Conservation (phyloP, 2,888 invertebrate species). For the Oscheius myriophilus region DNA sequence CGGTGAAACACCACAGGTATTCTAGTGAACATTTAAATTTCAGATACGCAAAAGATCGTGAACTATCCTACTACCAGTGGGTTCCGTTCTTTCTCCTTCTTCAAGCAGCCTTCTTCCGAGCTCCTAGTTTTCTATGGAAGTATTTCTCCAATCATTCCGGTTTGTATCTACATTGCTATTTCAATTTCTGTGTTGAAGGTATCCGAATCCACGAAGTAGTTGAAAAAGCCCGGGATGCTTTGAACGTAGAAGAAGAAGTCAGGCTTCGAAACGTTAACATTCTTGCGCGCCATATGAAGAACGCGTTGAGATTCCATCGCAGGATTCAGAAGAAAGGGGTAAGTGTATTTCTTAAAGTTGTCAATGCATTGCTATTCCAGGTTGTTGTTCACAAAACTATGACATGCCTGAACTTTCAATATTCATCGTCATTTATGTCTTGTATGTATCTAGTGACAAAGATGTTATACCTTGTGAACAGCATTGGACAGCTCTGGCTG, state of each 20-base stretch:
- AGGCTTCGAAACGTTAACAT: conserved; percentile 56
- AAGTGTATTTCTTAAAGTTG: neutral
- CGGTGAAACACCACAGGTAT: too few species aligned
- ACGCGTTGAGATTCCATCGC: conserved; percentile 63
- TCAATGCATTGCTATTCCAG: too few species aligned
- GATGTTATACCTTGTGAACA: conserved; percentile 59
- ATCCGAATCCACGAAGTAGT: conserved; percentile 68
- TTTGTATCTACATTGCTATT: conserved; percentile 33
- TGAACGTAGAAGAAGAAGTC: conserved; percentile 56
- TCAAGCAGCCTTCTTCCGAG: conserved; percentile 67
- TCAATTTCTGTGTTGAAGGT: conserved; percentile 39
- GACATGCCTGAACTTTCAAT: conserved; percentile 63
- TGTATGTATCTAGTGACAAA: conserved; percentile 65
- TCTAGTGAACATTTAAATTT: neutral
- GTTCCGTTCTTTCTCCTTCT: conserved; percentile 68
- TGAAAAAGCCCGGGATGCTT: conserved; percentile 61
- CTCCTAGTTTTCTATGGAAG: conserved; percentile 66
- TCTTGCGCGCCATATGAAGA: conserved; percentile 58
- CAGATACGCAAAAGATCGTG: conserved; percentile 58
- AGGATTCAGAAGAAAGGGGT: conserved; percentile 50
- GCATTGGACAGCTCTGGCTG: conserved; percentile 61
- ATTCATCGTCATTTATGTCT: conserved; percentile 65
- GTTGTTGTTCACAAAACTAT: conserved; percentile 61
- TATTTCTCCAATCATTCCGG: conserved; percentile 65
- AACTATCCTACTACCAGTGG: conserved; percentile 68